Percentiles rank a stretch among this genome's conserved stretches.
Conservation (phyloP, 2,888 invertebrate species). For the Zygothrica quintamaculata region DNA sequence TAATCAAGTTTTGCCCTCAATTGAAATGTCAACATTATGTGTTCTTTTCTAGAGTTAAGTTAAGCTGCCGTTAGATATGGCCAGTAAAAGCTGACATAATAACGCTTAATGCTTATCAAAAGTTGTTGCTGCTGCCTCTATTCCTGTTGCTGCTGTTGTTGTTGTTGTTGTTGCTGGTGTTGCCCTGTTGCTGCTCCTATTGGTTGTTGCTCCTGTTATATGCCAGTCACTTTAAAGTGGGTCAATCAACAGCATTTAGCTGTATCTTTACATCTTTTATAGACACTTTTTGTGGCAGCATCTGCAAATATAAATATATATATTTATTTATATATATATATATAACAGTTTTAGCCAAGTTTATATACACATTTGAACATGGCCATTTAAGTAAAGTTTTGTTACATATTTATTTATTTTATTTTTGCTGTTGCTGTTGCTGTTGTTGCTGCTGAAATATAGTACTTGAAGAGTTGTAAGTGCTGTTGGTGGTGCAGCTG, state of each 20-base stretch:
- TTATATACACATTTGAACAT: conserved; percentile 61
- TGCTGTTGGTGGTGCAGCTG: conserved; percentile 18
- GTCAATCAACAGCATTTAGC: conserved; percentile 72
- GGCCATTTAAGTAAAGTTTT: conserved; percentile 62
- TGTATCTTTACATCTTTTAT: conserved; percentile 52
- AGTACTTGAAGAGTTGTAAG: conserved; percentile 19
- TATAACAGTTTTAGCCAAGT: conserved; percentile 54
- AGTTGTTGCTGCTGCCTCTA: neutral
- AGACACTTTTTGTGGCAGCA: conserved; percentile 60
- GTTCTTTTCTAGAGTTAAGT: conserved; percentile 2
- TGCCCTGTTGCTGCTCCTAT: conserved; percentile 27
- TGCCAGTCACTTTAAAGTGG: conserved; percentile 59
- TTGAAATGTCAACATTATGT: conserved; percentile 70
- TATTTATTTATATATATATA: too few relatives aligned
- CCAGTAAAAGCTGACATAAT: conserved; percentile 65
- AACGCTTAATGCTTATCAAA: conserved; percentile 11
- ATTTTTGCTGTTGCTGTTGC: conserved; percentile 15
- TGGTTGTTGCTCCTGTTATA: neutral
- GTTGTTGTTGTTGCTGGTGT: conserved; percentile 6
- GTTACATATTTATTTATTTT: conserved; percentile 32
- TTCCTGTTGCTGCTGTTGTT: conserved; percentile 30
- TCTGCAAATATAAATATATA: too few relatives aligned
- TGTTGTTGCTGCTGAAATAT: conserved; percentile 4
- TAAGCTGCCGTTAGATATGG: conserved; percentile 39
- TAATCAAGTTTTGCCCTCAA: conserved; percentile 63